phyloP scores from a whole-genome alignment of 2,797 vertebrate species.

The Mormyrus hasselquistii region DNA sequence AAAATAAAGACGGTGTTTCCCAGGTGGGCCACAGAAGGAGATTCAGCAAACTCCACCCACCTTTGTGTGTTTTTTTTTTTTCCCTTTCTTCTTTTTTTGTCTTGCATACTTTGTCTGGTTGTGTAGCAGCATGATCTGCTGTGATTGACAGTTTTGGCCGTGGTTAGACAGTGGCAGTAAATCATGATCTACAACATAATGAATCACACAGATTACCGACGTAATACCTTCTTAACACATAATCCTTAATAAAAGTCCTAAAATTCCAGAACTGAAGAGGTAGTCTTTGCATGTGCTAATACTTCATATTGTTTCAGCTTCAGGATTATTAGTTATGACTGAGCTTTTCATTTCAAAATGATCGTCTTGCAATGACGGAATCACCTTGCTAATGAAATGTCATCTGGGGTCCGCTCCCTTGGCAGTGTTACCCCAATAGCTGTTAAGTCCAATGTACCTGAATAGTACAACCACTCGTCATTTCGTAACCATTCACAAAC shows the following conservation, averaged over 20 bases:
- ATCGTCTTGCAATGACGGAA: not conserved
- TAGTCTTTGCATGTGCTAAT: not conserved
- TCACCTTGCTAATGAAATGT: not conserved
- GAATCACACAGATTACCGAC: slow-evolving; percentile 43
- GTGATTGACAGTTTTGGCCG: not conserved
- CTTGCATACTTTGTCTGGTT: slow-evolving; percentile 27
- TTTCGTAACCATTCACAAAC: not conserved
- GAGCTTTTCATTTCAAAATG: not conserved
- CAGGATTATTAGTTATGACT: not conserved
- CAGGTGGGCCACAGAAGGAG: slow-evolving; percentile 29
- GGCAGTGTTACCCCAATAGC: not conserved
- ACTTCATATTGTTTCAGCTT: not conserved
- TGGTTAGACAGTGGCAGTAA: slow-evolving; percentile 23
- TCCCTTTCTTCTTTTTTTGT: slow-evolving; percentile 27
- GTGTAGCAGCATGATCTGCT: not conserved
- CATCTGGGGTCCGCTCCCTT: not conserved
- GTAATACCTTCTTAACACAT: slow-evolving; percentile 32
- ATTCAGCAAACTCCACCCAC: not conserved
- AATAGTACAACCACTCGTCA: not conserved
- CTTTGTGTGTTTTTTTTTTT: not conserved
- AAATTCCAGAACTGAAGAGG: not conserved
- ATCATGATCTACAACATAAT: slow-evolving; percentile 29
- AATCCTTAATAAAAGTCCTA: not conserved
- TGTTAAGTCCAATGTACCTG: not conserved
- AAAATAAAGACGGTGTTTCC: slow-evolving; percentile 42